Base-by-base conservation (phyloP, 2,888 invertebrate genomes). In the Ypsolopha scabrella region DNA sequence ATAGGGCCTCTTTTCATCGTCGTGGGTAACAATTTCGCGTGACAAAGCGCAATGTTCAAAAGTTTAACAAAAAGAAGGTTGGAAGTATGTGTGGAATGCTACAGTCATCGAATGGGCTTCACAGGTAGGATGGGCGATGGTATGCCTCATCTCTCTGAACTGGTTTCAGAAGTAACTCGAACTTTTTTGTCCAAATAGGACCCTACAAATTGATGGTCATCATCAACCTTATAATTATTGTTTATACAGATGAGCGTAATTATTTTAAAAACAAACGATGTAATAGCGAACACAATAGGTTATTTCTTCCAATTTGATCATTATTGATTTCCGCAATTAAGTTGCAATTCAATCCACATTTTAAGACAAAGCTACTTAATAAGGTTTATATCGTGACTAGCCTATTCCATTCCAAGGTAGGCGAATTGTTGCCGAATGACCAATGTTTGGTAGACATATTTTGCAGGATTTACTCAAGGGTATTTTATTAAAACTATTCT, bases 351-450 rank as follows among this genome's bases (percentile, higher is more conserved):
- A 60, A 60, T 60, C 60, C 62, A 60, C 62, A 57, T 58, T 67
- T 65, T 52, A 53, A 61, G 67, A 70, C 70, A 69, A 70, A 70
- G 9, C 45, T 34, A 37, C n/a, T 47, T 68, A 63, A 62, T 70
- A 69, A 68, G 68, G 62, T 58, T 58, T 56, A 58, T 62, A 60
- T 80, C 81, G 82, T 82, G 81, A 81, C 75, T 65, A 57, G 62
- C 57, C 70, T 65, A 72, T 79, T 76, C 70, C 65, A 72, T 79
- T 76, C 69, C 74, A 74, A 75, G 75, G 75, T 70, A 69, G 70
- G 64, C 67, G 57, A 46, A 35, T n/a, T 11, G 7, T 35, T 10
- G 39, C 39, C 11, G 46, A 35, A 46, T 11, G 35, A 33, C 13
- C 43, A 46, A 35, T 35, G 39, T 11, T 39, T 13, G 11, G 8